Percentiles rank a stretch among this genome's conserved stretches.
Evolutionary conservation across 2,888 invertebrate genomes (phyloP).

Genomic region (Cryptophagus acutangulus): DNA sequence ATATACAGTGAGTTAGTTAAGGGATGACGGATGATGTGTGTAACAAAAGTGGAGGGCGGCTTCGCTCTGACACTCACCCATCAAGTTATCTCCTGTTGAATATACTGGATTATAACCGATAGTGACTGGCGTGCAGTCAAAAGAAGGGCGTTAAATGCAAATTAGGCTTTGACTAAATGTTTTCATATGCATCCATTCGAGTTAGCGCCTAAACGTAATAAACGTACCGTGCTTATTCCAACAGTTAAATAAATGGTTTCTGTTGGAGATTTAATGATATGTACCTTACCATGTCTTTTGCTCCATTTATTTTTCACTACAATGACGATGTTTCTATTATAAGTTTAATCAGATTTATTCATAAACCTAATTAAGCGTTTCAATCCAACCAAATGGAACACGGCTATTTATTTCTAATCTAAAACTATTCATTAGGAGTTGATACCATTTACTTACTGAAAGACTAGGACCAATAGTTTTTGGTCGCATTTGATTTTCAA

Average conservation of each 20-base stretch:
- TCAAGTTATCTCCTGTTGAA: not conserved
- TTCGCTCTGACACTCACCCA: conserved; percentile 23
- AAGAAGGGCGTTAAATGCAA: conserved; percentile 40
- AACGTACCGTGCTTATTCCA: conserved; percentile 18
- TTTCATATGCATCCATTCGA: conserved; percentile 36
- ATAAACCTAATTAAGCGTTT: too few species aligned
- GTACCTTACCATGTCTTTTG: conserved; percentile 18
- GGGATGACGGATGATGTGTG: conserved; percentile 19
- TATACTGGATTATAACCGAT: conserved; percentile 27
- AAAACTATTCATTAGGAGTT: too few species aligned
- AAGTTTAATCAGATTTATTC: too few species aligned
- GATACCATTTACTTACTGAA: too few species aligned
- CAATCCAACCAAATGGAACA: too few species aligned
- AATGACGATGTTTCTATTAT: conserved; percentile 10
- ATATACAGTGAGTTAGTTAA: conserved; percentile 24
- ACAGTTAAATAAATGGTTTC: conserved; percentile 19
- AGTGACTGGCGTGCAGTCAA: conserved; percentile 39
- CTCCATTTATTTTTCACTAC: conserved; percentile 14
- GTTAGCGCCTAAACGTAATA: conserved; percentile 13
- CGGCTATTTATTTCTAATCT: too few species aligned
- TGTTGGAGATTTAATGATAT: conserved; percentile 20
- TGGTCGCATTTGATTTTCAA: too few species aligned
- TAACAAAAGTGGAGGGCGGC: conserved; percentile 23
- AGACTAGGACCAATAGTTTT: too few species aligned
- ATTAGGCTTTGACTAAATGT: conserved; percentile 34